Evolutionary conservation across 2,797 vertebrate genomes (phyloP).

Genomic region (Threskiornis aethiopicus): DNA sequence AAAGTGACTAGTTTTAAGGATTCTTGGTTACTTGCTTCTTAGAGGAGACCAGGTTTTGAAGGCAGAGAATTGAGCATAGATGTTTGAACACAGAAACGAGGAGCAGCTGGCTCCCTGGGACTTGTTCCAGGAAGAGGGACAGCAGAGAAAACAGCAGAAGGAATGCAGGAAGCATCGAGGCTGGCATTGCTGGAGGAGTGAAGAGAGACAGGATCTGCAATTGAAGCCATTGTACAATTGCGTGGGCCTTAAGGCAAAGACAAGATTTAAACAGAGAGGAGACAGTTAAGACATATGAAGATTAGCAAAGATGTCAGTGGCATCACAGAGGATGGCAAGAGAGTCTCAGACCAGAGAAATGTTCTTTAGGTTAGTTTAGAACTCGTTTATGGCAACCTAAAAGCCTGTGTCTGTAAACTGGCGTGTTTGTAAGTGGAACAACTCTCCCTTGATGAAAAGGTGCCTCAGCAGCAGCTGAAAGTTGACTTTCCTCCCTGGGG

Average conservation of each 20-base stretch:
- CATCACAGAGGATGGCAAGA: not conserved
- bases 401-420: not conserved
- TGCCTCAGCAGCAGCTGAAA: not conserved
- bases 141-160: conserved; percentile 41
- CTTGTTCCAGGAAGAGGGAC: conserved; percentile 36
- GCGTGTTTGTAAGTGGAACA: not conserved
- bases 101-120: conserved; percentile 39
- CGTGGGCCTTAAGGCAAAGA: not conserved
- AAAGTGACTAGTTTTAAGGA: not conserved
- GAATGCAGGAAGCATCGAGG: conserved; percentile 33
- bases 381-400: not conserved
- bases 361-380: not conserved
- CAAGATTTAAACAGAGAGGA: not conserved
- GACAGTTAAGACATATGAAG: not conserved
- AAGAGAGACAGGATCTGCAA: conserved; percentile 1
- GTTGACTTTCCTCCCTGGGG: not conserved
- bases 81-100: conserved; percentile 33
- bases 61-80: conserved; percentile 9
- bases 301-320: not conserved
- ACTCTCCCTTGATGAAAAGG: not conserved
- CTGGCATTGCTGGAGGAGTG: conserved; percentile 29
- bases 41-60: not conserved
- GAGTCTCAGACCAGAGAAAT: not conserved
- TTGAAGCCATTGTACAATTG: not conserved
- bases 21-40: not conserved